Evolutionary conservation across 2,888 invertebrate species (phyloP), one percentile per base, ranked within the genome.

Genomic region (Drosophila hamatofila): DNA sequence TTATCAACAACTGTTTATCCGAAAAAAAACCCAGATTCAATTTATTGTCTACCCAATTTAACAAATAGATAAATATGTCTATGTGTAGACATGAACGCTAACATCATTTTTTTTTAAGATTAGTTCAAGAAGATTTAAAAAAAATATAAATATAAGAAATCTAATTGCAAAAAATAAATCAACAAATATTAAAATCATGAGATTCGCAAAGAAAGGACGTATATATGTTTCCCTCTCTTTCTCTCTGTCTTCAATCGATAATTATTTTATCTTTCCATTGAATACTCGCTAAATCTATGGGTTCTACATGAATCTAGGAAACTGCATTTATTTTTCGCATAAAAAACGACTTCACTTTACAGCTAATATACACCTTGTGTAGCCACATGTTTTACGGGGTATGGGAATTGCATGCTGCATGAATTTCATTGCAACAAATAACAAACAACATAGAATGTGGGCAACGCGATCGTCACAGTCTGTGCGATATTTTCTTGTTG

Each of bases 341-440:
- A 25, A 27, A 54, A 18, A 25, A 4, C 23, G 0, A 30, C 35
- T 3, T 30, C 3, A 6, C 1, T 7, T 21, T 27, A 27, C 35
- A 33, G 21, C 11, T 23, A 37, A 76, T 71, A 57, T 41, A 56
- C 59, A 42, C 44, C 9, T 21, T 27, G 27, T 18, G 2, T 5
- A 27, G 16, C 7, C n/a, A 14, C 2, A 14, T 27, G 27, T 2
- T 46, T 57, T 42, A 37, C 60, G 35, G 59, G 49, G 80, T 60
- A 74, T 64, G 41, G 18, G 64, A 75, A 75, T 85, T 88, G 83
- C 79, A 77, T 81, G 86, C 73, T 52, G 71, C 72, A 72, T 72
- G 69, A 73, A 72, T 73, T 76, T 65, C 72, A 59, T 72, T 76
- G 69, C 74, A 61, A 51, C 37, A 57, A 64, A 52, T 48, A 18